Evolutionary conservation across 1,140 invertebrate genomes (phyloP).

Genomic region (Aphidius ervi): DNA sequence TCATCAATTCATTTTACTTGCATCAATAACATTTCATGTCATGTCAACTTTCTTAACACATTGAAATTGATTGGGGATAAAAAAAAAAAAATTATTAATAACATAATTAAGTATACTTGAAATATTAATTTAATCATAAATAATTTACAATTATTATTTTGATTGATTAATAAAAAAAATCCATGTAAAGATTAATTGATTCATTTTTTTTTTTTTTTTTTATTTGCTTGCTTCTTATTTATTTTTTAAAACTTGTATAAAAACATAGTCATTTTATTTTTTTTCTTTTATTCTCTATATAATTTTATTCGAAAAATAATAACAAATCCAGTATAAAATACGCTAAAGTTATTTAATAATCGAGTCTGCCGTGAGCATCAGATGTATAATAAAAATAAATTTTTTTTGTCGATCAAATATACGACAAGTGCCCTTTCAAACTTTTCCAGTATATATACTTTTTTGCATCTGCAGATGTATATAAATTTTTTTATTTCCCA

Average conservation of each 20-base stretch:
- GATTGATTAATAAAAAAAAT: no score
- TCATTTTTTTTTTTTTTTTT: no score
- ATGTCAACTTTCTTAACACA: neutral
- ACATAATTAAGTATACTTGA: no score
- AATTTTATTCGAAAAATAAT: constrained; percentile 2
- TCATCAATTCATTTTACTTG: no score
- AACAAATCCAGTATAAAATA: constrained; percentile 24
- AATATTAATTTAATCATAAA: no score
- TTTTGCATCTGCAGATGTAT: neutral
- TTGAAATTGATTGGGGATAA: neutral
- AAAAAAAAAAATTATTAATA: no score
- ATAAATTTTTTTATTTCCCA: constrained; percentile 4
- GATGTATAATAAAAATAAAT: constrained; percentile 27
- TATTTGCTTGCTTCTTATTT: no score
- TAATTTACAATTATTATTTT: no score
- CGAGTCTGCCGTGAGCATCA: constrained; percentile 24
- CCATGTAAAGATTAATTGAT: no score
- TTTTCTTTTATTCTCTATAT: constrained; percentile 4
- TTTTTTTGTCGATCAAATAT: constrained; percentile 22
- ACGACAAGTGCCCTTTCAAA: constrained; percentile 6
- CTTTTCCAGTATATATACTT: neutral
- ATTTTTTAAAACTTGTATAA: no score
- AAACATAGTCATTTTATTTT: no score
- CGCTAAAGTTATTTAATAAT: constrained; percentile 30
- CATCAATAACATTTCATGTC: neutral